phyloP scores from a whole-genome alignment of 2,888 invertebrate genomes.

The Antheraea yamamai region DNA sequence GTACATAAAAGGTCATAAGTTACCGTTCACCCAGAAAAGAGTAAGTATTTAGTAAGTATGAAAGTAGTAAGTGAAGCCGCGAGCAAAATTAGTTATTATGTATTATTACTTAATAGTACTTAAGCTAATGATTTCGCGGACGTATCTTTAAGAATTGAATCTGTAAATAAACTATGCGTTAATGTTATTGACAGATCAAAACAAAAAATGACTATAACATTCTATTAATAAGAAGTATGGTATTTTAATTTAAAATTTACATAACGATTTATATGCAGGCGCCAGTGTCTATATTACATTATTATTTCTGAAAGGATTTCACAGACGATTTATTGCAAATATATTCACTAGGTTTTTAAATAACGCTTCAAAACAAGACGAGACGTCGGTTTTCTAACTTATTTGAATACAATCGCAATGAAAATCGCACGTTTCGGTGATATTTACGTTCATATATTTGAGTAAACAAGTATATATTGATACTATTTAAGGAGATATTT shows the following conservation, averaged over 20 bases:
- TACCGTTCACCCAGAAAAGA: no score
- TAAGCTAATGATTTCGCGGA: neutral
- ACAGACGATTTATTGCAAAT: conserved; percentile 50
- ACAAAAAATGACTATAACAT: conserved; percentile 11
- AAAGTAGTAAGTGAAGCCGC: no score
- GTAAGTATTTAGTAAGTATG: no score
- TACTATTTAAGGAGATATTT: conserved; percentile 14
- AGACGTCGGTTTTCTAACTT: neutral
- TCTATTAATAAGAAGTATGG: conserved; percentile 21
- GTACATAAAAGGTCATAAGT: no score
- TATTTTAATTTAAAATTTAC: conserved; percentile 31
- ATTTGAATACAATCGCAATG: conserved; percentile 33
- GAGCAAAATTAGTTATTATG: no score
- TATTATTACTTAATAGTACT: no score
- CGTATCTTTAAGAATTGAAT: neutral
- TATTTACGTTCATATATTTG: conserved; percentile 24
- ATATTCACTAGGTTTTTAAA: conserved; percentile 40
- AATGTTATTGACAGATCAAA: neutral
- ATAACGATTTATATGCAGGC: conserved; percentile 54
- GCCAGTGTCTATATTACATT: conserved; percentile 47
- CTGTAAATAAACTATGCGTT: neutral
- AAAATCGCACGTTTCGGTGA: conserved; percentile 26
- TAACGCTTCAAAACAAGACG: conserved; percentile 22
- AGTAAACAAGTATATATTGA: neutral
- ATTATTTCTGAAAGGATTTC: conserved; percentile 45